Percentiles rank a stretch among this genome's conserved stretches.
These are phyloP conservation scores for Nemopilema nomurai DNA, from an alignment of 30 jellyfish, hydroid and myxozoan species.

Conservation along the genomic window DNA sequence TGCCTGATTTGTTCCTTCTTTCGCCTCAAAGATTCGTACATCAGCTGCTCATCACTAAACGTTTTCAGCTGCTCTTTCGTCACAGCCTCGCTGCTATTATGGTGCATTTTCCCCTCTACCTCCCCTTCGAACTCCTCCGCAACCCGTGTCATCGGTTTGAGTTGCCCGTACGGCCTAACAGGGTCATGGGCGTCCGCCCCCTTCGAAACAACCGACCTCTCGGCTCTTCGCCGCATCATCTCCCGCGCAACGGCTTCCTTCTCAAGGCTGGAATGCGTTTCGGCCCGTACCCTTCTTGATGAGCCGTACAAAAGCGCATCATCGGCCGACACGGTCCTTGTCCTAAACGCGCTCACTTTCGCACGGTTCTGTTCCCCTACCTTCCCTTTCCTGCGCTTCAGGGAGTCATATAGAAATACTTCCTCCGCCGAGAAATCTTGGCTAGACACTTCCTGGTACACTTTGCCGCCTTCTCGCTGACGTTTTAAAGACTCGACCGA, in stretches of 20 bases:
- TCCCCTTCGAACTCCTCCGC: background rate
- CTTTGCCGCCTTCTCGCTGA: background rate
- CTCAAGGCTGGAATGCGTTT: background rate
- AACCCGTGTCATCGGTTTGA: background rate
- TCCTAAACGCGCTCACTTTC: background rate
- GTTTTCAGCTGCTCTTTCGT: conserved; percentile 2
- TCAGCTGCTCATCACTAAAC: conserved; percentile 14
- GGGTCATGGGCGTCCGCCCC: background rate
- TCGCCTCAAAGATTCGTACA: conserved; percentile 31
- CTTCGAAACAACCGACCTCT: background rate
- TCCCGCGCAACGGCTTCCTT: conserved; percentile 20
- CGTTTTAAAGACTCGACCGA: conserved; percentile 25
- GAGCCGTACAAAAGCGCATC: conserved; percentile 8
- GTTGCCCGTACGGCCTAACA: background rate
- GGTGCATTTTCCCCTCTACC: background rate
- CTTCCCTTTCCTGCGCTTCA: conserved; percentile 14
- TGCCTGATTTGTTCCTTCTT: conserved; percentile 15
- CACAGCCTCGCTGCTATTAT: background rate
- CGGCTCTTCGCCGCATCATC: background rate
- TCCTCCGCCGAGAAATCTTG: conserved; percentile 16
- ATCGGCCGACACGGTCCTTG: background rate
- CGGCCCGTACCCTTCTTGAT: background rate
- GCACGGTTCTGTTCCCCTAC: background rate
- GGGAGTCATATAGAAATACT: conserved; percentile 25
- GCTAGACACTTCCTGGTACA: background rate